Conservation (phyloP, 2,888 invertebrate genomes). For the Lumbricus terrestris region DNA sequence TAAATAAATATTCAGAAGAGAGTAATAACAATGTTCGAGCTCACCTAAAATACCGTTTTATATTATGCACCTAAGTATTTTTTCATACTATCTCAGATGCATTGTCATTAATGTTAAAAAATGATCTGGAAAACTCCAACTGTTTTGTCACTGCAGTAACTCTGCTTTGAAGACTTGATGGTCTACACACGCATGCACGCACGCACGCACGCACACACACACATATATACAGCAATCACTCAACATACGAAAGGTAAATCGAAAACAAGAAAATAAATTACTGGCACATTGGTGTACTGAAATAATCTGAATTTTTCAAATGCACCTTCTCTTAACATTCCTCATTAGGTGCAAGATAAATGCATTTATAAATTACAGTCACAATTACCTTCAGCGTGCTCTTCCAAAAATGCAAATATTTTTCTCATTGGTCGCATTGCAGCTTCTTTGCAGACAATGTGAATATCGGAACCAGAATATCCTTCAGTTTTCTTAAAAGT, state of each 20-base stretch:
- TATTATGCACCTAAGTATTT: neutral
- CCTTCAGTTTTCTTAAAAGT: constrained; percentile 66
- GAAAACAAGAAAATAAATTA: no score
- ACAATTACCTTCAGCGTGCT: constrained; percentile 52
- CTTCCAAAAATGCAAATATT: constrained; percentile 64
- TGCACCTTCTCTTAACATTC: neutral
- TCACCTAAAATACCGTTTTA: neutral
- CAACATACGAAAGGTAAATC: no score
- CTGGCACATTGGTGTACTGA: no score
- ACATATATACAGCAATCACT: no score
- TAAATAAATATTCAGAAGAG: neutral
- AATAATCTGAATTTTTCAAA: no score
- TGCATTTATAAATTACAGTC: neutral
- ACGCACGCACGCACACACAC: no score
- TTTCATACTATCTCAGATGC: neutral
- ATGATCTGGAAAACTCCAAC: neutral
- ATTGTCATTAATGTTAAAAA: neutral
- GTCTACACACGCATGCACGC: no score
- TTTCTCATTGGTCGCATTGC: constrained; percentile 78
- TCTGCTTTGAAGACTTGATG: neutral
- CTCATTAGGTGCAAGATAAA: neutral
- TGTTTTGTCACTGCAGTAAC: neutral
- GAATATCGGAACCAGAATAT: constrained; percentile 86
- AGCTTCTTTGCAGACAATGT: constrained; percentile 82
- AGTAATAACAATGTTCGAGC: neutral